A percentile compares a stretch with the other conserved stretches of the same genome.
phyloP scores from a whole-genome alignment of 1,140 invertebrate genomes.

The Bombus pyrosoma region DNA sequence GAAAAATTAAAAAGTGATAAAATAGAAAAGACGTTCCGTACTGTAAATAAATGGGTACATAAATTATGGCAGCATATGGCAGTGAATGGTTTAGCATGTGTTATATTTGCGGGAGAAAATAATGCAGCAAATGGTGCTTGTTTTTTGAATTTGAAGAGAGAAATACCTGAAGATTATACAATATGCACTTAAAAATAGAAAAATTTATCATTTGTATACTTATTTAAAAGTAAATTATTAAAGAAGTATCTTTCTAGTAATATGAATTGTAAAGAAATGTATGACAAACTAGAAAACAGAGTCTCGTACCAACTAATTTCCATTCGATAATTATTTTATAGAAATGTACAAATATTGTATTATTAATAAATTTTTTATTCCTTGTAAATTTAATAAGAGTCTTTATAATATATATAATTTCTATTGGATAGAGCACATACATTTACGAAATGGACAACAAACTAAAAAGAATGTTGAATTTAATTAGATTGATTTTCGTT shows the following conservation, averaged over 20 bases:
- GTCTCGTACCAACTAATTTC: neutral
- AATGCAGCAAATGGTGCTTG: slow-evolving; percentile 81
- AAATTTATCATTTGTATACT: neutral
- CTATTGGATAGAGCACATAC: neutral
- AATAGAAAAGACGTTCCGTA: slow-evolving; percentile 79
- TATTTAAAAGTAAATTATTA: slow-evolving; percentile 13
- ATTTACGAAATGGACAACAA: neutral
- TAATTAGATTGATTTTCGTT: neutral
- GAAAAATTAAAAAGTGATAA: slow-evolving; percentile 77
- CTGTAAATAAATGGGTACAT: slow-evolving; percentile 85
- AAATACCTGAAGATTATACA: slow-evolving; percentile 12
- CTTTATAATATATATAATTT: neutral
- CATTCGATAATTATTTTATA: slow-evolving; percentile 27
- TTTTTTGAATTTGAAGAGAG: slow-evolving; percentile 82
- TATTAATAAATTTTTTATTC: slow-evolving; percentile 36
- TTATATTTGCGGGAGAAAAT: slow-evolving; percentile 84
- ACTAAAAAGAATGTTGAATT: neutral
- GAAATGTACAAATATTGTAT: slow-evolving; percentile 34
- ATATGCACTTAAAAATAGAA: slow-evolving; percentile 23
- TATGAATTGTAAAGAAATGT: slow-evolving; percentile 12
- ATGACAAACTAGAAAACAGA: neutral
- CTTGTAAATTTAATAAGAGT: neutral
- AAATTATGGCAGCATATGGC: slow-evolving; percentile 84
- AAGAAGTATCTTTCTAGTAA: slow-evolving; percentile 7
- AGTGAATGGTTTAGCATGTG: slow-evolving; percentile 82